These are phyloP conservation scores for Carettochelys insculpta DNA, from an alignment of 2,113 vertebrate species.

Conservation along the genomic window DNA sequence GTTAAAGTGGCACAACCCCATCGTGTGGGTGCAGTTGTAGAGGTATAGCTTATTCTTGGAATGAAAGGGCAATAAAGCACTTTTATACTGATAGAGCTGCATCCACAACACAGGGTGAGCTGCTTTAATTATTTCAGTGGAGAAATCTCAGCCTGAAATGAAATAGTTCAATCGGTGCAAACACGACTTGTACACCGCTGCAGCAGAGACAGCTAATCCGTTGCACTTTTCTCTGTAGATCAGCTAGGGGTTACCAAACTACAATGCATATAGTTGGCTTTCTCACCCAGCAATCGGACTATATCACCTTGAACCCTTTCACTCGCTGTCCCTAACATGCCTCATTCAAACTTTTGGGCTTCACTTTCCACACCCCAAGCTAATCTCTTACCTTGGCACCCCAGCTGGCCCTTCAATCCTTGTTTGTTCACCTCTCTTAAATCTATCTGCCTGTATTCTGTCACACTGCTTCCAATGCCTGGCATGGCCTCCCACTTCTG, in stretches of 20 bases:
- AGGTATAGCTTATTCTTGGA: not conserved
- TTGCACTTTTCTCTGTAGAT: not conserved
- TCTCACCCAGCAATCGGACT: not conserved
- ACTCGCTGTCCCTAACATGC: not conserved
- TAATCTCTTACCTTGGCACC: not conserved
- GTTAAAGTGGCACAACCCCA: not conserved
- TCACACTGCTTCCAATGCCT: not conserved
- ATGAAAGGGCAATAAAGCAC: not conserved
- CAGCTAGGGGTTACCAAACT: not conserved
- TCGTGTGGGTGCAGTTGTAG: not conserved
- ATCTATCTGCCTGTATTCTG: not conserved
- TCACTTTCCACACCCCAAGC: not conserved
- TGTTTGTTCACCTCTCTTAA: not conserved
- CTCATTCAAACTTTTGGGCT: not conserved
- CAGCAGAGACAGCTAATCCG: not conserved
- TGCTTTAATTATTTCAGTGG: not conserved
- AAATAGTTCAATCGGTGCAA: not conserved
- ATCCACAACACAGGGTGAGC: not conserved
- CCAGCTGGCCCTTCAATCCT: not conserved
- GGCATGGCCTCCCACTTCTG: not conserved
- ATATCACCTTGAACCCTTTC: not conserved
- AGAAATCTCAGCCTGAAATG: accelerated
- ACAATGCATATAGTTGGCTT: accelerated
- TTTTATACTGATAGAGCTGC: not conserved
- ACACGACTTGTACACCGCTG: not conserved